Evolutionary conservation across 2,888 invertebrate genomes (phyloP).

Genomic region (Thalpophila matura): DNA sequence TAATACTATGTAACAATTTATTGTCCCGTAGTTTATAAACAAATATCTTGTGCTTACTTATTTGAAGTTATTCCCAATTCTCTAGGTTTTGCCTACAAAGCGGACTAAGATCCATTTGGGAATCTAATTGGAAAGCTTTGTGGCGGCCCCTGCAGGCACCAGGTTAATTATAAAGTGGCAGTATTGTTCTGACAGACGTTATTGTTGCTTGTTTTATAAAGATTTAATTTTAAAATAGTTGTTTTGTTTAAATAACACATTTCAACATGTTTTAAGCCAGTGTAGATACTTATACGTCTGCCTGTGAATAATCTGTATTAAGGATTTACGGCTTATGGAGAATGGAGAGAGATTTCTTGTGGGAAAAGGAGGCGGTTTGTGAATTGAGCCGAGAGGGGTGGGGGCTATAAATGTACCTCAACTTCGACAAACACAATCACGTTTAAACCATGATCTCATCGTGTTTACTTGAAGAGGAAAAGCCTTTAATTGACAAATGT

Average conservation of each 20-base stretch:
- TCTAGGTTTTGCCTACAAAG: background rate
- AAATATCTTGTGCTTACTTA: background rate
- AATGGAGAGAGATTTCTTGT: slow-evolving; percentile 68
- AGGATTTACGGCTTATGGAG: slow-evolving; percentile 69
- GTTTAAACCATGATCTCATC: slow-evolving; percentile 68
- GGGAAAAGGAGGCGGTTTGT: slow-evolving; percentile 53
- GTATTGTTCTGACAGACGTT: slow-evolving; percentile 13
- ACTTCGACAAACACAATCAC: slow-evolving; percentile 74
- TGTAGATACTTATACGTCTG: slow-evolving; percentile 52
- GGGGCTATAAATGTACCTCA: slow-evolving; percentile 55
- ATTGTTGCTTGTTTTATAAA: slow-evolving; percentile 32
- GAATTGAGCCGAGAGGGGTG: slow-evolving; percentile 40
- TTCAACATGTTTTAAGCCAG: slow-evolving; percentile 34
- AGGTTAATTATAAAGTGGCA: slow-evolving; percentile 39
- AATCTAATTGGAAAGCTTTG: slow-evolving; percentile 28
- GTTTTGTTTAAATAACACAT: slow-evolving; percentile 14
- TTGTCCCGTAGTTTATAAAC: background rate
- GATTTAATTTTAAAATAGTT: slow-evolving; percentile 30
- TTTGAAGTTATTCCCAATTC: slow-evolving; percentile 4
- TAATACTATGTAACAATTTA: background rate
- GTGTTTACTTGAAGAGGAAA: slow-evolving; percentile 57
- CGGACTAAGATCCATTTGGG: background rate
- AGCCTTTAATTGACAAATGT: slow-evolving; percentile 63
- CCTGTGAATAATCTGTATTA: slow-evolving; percentile 68
- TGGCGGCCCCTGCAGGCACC: background rate